These are phyloP conservation scores for Unio delphinus DNA, from an alignment of 2,888 invertebrate genomes.

Conservation along the genomic window DNA sequence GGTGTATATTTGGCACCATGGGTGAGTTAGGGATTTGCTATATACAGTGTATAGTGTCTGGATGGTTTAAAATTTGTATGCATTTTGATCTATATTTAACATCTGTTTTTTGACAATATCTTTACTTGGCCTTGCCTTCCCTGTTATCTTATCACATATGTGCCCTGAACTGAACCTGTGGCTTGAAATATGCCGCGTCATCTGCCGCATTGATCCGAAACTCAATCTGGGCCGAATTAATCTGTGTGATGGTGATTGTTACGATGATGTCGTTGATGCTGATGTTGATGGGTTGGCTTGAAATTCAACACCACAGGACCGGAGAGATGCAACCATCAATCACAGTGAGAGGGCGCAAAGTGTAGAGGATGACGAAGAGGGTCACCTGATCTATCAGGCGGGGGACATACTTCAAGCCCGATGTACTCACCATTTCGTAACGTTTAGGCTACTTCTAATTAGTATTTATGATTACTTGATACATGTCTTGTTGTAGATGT, in stretches of 20 bases:
- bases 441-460: conserved; percentile 54
- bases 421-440: conserved; percentile 77
- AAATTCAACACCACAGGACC: conserved; percentile 31
- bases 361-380: conserved; percentile 98
- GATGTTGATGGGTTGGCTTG: conserved; percentile 7
- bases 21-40: no score
- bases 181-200: conserved; percentile 28
- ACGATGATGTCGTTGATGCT: conserved; percentile 10
- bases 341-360: conserved; percentile 78
- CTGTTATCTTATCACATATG: conserved; percentile 52
- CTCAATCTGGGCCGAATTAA: background rate
- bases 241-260: conserved; percentile 12
- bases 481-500: conserved; percentile 3
- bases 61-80: background rate
- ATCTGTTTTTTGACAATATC: conserved; percentile 45
- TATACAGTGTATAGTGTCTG: no score
- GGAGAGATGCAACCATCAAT: conserved; percentile 33
- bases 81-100: conserved; percentile 7
- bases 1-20: no score
- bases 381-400: conserved; percentile 99
- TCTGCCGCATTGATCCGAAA: conserved; percentile 5
- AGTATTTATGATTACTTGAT: conserved; percentile 7
- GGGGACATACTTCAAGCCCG: conserved; percentile 99
- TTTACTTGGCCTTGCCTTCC: conserved; percentile 57
- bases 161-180: conserved; percentile 43